phyloP scores from a whole-genome alignment of 2,888 invertebrate species.

The Drosophila paranaensis region DNA sequence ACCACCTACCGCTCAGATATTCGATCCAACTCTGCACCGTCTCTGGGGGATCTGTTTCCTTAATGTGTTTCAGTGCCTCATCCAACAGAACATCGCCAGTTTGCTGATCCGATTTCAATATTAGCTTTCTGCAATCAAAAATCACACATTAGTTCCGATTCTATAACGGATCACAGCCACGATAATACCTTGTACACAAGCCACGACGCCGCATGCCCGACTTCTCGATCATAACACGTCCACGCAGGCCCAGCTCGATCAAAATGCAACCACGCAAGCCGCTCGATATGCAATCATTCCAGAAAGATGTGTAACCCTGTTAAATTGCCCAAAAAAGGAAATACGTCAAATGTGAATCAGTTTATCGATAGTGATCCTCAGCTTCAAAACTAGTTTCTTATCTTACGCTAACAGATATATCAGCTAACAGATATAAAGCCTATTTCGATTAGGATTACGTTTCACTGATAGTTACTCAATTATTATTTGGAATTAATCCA shows the following conservation, averaged over 20 bases:
- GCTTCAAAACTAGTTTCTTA: too few relatives aligned
- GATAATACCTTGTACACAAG: constrained; percentile 91
- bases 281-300: constrained; percentile 99
- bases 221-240: constrained; percentile 97
- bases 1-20: constrained; percentile 95
- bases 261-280: constrained; percentile 99
- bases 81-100: constrained; percentile 98
- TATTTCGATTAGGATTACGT: too few relatives aligned
- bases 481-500: too few relatives aligned
- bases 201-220: constrained; percentile 98
- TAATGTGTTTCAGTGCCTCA: constrained; percentile 98
- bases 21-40: constrained; percentile 99
- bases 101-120: constrained; percentile 94
- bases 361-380: too few relatives aligned
- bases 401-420: too few relatives aligned
- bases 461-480: too few relatives aligned
- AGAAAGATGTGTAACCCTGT: constrained; percentile 99
- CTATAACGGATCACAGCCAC: neutral
- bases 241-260: constrained; percentile 97
- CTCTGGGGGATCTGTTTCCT: constrained; percentile 98
- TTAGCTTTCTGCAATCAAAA: constrained; percentile 87
- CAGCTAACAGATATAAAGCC: too few relatives aligned
- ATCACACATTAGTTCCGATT: constrained; percentile 2
- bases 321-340: neutral
- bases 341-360: too few relatives aligned